These are phyloP conservation scores for Antitype chi DNA, from an alignment of 2,888 invertebrate genomes.

Conservation along the genomic window DNA sequence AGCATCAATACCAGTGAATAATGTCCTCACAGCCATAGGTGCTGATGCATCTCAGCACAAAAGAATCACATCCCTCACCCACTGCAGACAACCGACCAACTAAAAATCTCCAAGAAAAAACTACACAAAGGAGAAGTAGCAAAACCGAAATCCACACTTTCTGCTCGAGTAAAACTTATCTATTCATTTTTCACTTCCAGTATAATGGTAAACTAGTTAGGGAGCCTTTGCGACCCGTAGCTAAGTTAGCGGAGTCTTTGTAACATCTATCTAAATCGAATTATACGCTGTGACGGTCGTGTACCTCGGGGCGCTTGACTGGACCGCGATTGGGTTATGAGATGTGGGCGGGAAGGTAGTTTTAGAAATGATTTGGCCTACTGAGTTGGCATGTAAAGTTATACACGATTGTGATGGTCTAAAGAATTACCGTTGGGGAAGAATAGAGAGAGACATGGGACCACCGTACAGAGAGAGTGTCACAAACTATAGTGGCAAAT, in stretches of 20 bases:
- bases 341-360: constrained; percentile 23
- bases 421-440: too few species aligned
- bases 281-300: constrained; percentile 71
- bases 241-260: constrained; percentile 76
- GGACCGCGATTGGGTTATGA: constrained; percentile 8
- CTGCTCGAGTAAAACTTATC: constrained; percentile 53
- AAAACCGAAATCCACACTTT: constrained; percentile 54
- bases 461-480: too few species aligned
- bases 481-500: too few species aligned
- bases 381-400: background rate
- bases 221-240: constrained; percentile 65
- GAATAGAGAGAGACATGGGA: too few species aligned
- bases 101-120: constrained; percentile 33
- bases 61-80: constrained; percentile 19
- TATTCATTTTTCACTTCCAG: constrained; percentile 67
- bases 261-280: constrained; percentile 83
- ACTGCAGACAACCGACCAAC: constrained; percentile 22
- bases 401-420: too few species aligned
- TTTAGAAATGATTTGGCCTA: background rate
- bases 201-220: constrained; percentile 77
- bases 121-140: constrained; percentile 32
- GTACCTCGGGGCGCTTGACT: constrained; percentile 62
- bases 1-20: background rate
- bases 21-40: background rate
- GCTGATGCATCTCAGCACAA: constrained; percentile 19